phyloP scores from a whole-genome alignment of 2,113 vertebrate species.

The Psittacula cyanocephala region DNA sequence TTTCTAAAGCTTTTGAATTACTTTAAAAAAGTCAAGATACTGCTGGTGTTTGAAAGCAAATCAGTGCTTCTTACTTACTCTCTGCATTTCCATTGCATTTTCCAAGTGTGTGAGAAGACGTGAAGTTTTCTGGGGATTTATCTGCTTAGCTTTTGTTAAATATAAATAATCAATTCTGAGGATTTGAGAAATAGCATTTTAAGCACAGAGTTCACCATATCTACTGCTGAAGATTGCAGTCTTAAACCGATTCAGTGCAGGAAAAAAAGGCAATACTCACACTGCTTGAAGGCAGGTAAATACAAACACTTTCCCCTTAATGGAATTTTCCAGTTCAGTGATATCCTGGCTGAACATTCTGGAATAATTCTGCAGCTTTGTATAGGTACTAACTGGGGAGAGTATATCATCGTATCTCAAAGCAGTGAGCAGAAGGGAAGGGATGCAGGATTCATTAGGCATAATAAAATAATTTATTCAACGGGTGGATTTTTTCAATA shows the following conservation, averaged over 20 bases:
- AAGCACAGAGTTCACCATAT: neutral
- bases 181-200: neutral
- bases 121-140: neutral
- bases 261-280: neutral
- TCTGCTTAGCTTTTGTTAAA: neutral
- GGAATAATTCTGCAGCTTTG: neutral
- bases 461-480: neutral
- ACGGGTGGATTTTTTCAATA: neutral
- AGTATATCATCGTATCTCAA: neutral
- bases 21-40: neutral
- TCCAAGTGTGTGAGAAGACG: neutral
- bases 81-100: neutral
- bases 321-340: neutral
- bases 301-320: neutral
- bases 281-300: neutral
- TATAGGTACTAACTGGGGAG: neutral
- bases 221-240: neutral
- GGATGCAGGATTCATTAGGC: neutral
- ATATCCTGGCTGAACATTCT: neutral
- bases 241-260: neutral
- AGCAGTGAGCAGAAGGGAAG: neutral
- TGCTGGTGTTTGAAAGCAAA: neutral
- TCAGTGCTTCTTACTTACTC: neutral
- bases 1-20: neutral
- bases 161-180: neutral